Evolutionary conservation across 2,888 invertebrate species (phyloP).

Genomic region (Iphiclides podalirius): DNA sequence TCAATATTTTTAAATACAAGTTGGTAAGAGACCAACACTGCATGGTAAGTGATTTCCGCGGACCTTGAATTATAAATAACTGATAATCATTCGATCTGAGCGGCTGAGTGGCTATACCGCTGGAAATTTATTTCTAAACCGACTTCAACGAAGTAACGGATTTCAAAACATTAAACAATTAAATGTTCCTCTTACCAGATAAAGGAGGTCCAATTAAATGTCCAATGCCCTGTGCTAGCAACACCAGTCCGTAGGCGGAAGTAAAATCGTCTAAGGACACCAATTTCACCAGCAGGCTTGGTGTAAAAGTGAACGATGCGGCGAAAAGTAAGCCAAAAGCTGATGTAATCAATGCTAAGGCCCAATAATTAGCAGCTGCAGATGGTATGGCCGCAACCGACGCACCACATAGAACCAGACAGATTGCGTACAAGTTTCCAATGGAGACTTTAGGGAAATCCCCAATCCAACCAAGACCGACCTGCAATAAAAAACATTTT

Average conservation of each 20-base stretch:
- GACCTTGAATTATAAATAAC: too few relatives aligned
- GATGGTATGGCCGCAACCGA: constrained; percentile 82
- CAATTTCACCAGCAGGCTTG: constrained; percentile 92
- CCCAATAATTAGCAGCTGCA: constrained; percentile 68
- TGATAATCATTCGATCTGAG: too few relatives aligned
- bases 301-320: constrained; percentile 94
- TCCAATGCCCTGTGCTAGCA: constrained; percentile 95
- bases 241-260: constrained; percentile 93
- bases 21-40: too few relatives aligned
- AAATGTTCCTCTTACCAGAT: constrained; percentile 87
- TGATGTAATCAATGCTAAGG: constrained; percentile 75
- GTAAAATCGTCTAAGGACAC: constrained; percentile 95
- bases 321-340: constrained; percentile 94
- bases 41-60: too few relatives aligned
- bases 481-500: constrained; percentile 58
- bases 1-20: too few relatives aligned
- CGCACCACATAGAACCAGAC: constrained; percentile 84
- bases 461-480: constrained; percentile 92
- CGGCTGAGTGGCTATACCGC: too few relatives aligned
- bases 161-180: too few relatives aligned
- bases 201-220: constrained; percentile 95
- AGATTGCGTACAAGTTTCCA: constrained; percentile 89
- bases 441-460: constrained; percentile 92
- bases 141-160: too few relatives aligned
- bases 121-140: too few relatives aligned